Evolutionary conservation across 2,797 vertebrate species (phyloP).

Genomic region (Enteromius viviparus): DNA sequence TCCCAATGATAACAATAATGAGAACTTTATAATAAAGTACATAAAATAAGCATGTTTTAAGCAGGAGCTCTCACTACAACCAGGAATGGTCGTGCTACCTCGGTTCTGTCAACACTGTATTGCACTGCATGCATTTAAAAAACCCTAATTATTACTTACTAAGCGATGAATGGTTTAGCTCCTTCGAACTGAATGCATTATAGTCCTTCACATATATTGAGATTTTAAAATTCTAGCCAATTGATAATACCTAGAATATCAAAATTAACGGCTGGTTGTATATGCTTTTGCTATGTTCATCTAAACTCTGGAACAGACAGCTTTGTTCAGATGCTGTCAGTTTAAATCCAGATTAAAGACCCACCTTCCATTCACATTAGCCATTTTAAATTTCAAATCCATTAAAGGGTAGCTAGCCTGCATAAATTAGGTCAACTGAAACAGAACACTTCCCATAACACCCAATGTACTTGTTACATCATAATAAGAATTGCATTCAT

Average conservation of each 20-base stretch:
- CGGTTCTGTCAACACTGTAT: not conserved
- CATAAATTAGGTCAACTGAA: not conserved
- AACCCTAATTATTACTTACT: not conserved
- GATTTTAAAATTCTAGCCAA: not conserved
- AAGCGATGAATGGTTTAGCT: not conserved
- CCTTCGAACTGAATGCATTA: not conserved
- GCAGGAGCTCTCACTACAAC: not conserved
- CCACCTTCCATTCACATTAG: not conserved
- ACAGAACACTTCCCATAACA: not conserved
- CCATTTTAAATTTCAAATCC: not conserved
- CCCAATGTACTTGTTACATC: not conserved
- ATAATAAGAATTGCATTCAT: not conserved
- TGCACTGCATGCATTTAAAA: not conserved
- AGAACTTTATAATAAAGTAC: not conserved
- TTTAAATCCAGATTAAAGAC: not conserved
- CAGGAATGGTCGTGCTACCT: not conserved
- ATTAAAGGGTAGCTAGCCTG: not conserved
- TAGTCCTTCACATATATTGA: not conserved
- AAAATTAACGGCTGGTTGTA: not conserved
- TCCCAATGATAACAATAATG: not conserved
- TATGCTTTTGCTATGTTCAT: not conserved
- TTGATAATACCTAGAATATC: not conserved
- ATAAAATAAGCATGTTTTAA: not conserved
- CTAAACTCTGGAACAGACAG: not conserved
- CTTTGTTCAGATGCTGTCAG: not conserved